Conservation (phyloP, 2,113 vertebrate genomes). For the Urocolius indicus region DNA sequence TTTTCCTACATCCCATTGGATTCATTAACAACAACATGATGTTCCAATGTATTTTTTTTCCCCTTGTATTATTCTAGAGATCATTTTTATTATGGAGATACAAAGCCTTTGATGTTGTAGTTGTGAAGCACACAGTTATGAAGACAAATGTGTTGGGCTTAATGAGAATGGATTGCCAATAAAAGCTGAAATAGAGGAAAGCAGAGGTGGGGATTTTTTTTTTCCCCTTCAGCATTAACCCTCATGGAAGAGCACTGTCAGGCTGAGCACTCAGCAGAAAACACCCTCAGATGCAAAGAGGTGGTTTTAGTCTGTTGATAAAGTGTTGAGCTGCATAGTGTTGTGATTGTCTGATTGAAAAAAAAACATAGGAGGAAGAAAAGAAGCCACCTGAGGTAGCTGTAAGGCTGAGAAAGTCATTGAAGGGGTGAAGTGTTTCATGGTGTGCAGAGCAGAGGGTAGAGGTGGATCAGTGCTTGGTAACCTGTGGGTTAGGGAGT, state of each 20-base stretch:
- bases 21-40: conserved; percentile 70
- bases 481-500: background rate
- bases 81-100: conserved; percentile 80
- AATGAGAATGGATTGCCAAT: conserved; percentile 83
- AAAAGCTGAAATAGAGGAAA: conserved; percentile 69
- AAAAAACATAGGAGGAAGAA: background rate
- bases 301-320: conserved; percentile 66
- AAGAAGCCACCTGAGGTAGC: background rate
- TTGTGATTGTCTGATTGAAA: conserved; percentile 59
- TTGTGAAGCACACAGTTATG: conserved; percentile 77
- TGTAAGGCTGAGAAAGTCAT: background rate
- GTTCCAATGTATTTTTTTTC: conserved; percentile 64
- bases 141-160: conserved; percentile 77
- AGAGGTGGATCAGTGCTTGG: background rate
- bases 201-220: background rate
- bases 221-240: conserved; percentile 33
- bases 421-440: background rate
- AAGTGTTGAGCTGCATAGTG: conserved; percentile 36
- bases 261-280: conserved; percentile 11
- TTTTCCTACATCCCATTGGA: conserved; percentile 31
- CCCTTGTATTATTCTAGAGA: conserved; percentile 69
- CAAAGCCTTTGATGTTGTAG: conserved; percentile 80
- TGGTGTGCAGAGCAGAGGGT: background rate
- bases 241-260: background rate
- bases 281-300: conserved; percentile 12